Evolutionary conservation across 2,113 vertebrate genomes (phyloP).

Genomic region (Bambusicola thoracicus): DNA sequence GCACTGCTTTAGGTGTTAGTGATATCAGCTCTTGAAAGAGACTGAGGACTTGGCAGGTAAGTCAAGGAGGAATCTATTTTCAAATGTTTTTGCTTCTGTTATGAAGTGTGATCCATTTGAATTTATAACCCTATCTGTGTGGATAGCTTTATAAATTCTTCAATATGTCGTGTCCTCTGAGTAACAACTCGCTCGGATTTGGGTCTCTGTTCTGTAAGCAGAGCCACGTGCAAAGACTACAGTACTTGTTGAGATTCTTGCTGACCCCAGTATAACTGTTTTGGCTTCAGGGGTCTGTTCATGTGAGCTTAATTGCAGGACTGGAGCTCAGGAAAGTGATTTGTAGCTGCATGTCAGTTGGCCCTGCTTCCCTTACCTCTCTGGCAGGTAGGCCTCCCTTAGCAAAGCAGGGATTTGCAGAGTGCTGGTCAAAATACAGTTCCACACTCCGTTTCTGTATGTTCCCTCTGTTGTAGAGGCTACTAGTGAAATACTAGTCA

Average conservation of each 20-base stretch:
- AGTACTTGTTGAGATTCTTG: background rate
- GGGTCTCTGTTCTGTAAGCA: background rate
- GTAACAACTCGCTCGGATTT: background rate
- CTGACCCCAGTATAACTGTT: background rate
- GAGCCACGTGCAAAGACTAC: background rate
- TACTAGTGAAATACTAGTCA: background rate
- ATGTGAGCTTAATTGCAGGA: background rate
- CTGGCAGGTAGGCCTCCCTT: background rate
- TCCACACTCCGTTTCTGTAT: background rate
- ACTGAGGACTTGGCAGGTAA: background rate
- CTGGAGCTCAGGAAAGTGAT: background rate
- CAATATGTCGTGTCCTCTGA: background rate
- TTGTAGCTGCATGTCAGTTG: background rate
- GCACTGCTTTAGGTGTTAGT: slow-evolving; percentile 8
- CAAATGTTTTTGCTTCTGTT: background rate
- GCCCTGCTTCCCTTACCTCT: background rate
- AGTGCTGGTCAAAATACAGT: background rate
- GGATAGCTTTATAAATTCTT: background rate
- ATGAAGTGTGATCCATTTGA: background rate
- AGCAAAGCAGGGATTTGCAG: background rate
- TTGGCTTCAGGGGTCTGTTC: background rate
- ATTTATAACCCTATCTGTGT: background rate
- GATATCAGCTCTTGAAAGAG: slow-evolving; percentile 5
- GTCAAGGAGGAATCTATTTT: background rate
- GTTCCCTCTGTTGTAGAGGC: background rate